Evolutionary conservation across 2,113 vertebrate genomes (phyloP).

Genomic region (Ceyx melanurus): DNA sequence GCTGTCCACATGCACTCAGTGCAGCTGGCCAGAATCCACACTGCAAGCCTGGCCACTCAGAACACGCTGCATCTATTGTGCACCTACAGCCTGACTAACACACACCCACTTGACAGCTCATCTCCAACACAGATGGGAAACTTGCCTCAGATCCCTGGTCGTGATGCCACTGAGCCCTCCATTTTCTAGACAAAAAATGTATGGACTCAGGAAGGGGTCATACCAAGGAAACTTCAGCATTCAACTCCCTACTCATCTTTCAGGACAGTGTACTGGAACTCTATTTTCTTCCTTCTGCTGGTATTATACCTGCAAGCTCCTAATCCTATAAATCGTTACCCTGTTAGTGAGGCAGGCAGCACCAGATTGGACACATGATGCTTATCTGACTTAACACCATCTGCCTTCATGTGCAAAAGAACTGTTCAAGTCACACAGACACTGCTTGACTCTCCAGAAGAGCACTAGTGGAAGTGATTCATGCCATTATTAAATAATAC

Average conservation of each 20-base stretch:
- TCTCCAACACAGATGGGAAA: neutral
- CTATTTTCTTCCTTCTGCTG: neutral
- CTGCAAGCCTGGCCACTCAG: accelerated
- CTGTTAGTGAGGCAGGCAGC: neutral
- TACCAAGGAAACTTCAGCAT: neutral
- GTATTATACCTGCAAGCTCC: neutral
- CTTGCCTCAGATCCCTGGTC: neutral
- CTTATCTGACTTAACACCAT: constrained; percentile 15
- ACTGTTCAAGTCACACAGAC: neutral
- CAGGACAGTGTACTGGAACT: neutral
- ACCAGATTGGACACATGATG: neutral
- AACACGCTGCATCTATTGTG: accelerated
- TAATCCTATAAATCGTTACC: neutral
- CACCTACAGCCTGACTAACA: accelerated
- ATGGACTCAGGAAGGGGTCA: neutral
- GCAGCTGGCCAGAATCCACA: neutral
- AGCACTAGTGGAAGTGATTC: neutral
- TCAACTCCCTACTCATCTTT: accelerated
- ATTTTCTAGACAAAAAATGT: neutral
- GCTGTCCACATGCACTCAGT: accelerated
- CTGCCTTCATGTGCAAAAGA: neutral
- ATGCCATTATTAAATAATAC: neutral
- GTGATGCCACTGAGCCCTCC: accelerated
- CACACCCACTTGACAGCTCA: neutral
- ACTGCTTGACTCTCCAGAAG: neutral